Evolutionary conservation across 2,888 invertebrate species (phyloP).

Genomic region (Deilephila elpenor): DNA sequence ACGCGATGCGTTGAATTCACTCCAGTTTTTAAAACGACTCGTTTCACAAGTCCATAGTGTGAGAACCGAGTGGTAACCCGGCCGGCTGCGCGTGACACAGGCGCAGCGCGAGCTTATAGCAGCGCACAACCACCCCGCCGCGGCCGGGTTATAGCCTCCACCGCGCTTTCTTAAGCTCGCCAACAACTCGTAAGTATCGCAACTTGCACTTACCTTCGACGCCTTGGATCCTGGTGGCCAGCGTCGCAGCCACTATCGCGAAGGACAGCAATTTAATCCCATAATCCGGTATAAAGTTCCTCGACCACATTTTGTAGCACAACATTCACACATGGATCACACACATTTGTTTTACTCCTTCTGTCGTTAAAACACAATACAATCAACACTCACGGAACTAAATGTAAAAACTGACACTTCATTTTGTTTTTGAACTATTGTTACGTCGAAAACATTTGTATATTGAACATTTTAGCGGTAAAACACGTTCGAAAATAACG

Average conservation of each 20-base stretch:
- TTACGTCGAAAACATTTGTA: constrained; percentile 72
- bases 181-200: constrained; percentile 57
- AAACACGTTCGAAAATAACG: constrained; percentile 75
- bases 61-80: constrained; percentile 77
- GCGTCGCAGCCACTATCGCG: constrained; percentile 74
- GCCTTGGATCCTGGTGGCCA: constrained; percentile 78
- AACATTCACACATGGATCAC: constrained; percentile 85
- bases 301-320: constrained; percentile 88
- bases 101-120: constrained; percentile 61
- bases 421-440: constrained; percentile 82
- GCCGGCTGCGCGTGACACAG: constrained; percentile 58
- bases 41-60: constrained; percentile 81
- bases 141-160: constrained; percentile 59
- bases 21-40: constrained; percentile 82
- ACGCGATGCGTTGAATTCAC: constrained; percentile 79
- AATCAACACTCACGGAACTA: constrained; percentile 82
- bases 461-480: constrained; percentile 82
- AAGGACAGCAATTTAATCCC: constrained; percentile 85
- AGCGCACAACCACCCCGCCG: constrained; percentile 56
- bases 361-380: constrained; percentile 75
- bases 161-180: constrained; percentile 81
- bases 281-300: constrained; percentile 88
- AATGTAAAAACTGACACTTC: constrained; percentile 83
- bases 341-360: constrained; percentile 84
- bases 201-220: constrained; percentile 84